phyloP scores from a whole-genome alignment of 2,113 vertebrate species.

The Trichomycterus rosablanca region DNA sequence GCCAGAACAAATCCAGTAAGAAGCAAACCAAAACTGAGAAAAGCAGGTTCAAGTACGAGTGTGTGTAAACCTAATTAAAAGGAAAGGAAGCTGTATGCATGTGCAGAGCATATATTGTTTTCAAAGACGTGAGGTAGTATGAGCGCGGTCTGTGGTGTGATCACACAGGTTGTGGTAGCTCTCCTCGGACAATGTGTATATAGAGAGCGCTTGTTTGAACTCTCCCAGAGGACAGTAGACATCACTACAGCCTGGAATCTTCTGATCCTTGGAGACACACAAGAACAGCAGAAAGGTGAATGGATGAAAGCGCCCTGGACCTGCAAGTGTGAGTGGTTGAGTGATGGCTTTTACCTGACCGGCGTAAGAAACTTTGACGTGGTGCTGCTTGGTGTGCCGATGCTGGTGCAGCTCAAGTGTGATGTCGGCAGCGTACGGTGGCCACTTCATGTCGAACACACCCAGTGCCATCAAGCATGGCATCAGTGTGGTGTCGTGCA shows the following conservation, averaged over 20 bases:
- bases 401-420: conserved; percentile 83
- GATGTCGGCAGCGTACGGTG: conserved; percentile 81
- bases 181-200: conserved; percentile 64
- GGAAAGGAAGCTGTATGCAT: background rate
- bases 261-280: conserved; percentile 71
- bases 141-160: conserved; percentile 40
- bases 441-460: conserved; percentile 84
- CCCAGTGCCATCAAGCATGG: conserved; percentile 84
- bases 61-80: background rate
- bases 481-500: conserved; percentile 83
- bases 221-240: conserved; percentile 81
- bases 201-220: conserved; percentile 73
- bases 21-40: no score
- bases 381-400: conserved; percentile 71
- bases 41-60: no score
- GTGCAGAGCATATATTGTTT: conserved; percentile 1
- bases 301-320: background rate
- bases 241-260: conserved; percentile 76
- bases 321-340: no score
- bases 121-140: conserved; percentile 3
- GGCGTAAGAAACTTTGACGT: conserved; percentile 76
- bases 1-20: no score
- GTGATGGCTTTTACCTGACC: conserved; percentile 71
- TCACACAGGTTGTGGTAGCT: conserved; percentile 72
- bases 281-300: background rate